Evolutionary conservation across 2,797 vertebrate species (phyloP).

Genomic region (Triplophysa yarkandensis): DNA sequence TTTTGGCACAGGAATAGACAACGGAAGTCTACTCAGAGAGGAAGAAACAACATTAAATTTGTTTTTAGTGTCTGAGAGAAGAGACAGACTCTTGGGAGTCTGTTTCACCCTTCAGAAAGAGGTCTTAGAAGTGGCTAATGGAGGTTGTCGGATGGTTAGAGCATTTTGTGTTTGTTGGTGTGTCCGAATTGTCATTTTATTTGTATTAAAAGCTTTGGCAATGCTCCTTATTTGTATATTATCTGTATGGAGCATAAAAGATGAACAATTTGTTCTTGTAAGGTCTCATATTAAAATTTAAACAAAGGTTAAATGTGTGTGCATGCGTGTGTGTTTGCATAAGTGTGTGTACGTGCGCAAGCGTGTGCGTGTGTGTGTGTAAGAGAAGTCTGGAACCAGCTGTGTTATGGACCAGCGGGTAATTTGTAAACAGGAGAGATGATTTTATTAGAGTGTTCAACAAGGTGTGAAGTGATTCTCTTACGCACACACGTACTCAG

Average conservation of each 20-base stretch:
- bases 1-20: neutral
- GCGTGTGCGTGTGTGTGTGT: neutral
- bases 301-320: slow-evolving; percentile 10
- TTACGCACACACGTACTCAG: neutral
- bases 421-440: slow-evolving; percentile 48
- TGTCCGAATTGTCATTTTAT: slow-evolving; percentile 13
- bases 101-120: slow-evolving; percentile 44
- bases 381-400: neutral
- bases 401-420: slow-evolving; percentile 40
- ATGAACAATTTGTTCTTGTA: neutral
- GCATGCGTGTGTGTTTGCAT: neutral
- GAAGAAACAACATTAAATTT: neutral
- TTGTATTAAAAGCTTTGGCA: slow-evolving; percentile 10
- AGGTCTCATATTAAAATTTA: slow-evolving; percentile 24
- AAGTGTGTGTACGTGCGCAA: slow-evolving; percentile 2
- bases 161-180: slow-evolving; percentile 16
- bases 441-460: slow-evolving; percentile 39
- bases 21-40: neutral
- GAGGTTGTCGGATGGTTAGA: slow-evolving; percentile 43
- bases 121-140: slow-evolving; percentile 37
- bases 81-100: slow-evolving; percentile 27
- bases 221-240: slow-evolving; percentile 19
- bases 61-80: slow-evolving; percentile 15
- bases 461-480: slow-evolving; percentile 33
- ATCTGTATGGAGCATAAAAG: neutral